phyloP scores from a whole-genome alignment of 2,113 vertebrate species.

The Odontophorus gujanensis region DNA sequence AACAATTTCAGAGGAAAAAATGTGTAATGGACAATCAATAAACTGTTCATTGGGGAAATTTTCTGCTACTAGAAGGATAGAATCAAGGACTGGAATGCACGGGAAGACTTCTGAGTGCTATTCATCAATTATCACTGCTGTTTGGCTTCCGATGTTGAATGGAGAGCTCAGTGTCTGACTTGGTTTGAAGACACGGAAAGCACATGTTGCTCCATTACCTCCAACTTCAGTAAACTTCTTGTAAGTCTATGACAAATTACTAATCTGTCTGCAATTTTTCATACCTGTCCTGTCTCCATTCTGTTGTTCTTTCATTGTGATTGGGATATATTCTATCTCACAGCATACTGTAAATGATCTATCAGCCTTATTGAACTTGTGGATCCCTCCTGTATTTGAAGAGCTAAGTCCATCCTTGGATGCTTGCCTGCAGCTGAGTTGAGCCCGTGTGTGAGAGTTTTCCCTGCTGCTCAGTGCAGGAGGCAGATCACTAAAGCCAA shows the following conservation, averaged over 20 bases:
- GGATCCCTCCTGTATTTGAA: not conserved
- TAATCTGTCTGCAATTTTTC: not conserved
- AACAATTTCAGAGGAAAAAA: constrained; percentile 14
- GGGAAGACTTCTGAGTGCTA: not conserved
- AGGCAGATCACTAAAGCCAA: not conserved
- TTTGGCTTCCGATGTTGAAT: not conserved
- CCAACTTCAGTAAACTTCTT: not conserved
- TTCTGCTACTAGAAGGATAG: not conserved
- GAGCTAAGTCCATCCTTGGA: not conserved
- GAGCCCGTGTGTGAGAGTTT: fast-evolving
- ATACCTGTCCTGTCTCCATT: not conserved
- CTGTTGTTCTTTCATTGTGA: constrained; percentile 3
- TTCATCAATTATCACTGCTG: constrained; percentile 35
- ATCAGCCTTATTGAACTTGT: not conserved
- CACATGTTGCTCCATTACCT: not conserved
- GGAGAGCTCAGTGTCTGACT: not conserved
- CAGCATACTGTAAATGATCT: constrained; percentile 33
- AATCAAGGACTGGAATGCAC: not conserved
- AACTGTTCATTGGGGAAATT: constrained; percentile 16
- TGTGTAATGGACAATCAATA: constrained; percentile 7
- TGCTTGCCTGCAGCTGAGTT: not conserved
- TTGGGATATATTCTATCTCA: not conserved
- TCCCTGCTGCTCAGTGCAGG: not conserved
- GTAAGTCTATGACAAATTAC: constrained; percentile 22
- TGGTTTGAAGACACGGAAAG: not conserved